phyloP scores from a whole-genome alignment of 2,797 vertebrate genomes.

The Neomorphus geoffroyi region DNA sequence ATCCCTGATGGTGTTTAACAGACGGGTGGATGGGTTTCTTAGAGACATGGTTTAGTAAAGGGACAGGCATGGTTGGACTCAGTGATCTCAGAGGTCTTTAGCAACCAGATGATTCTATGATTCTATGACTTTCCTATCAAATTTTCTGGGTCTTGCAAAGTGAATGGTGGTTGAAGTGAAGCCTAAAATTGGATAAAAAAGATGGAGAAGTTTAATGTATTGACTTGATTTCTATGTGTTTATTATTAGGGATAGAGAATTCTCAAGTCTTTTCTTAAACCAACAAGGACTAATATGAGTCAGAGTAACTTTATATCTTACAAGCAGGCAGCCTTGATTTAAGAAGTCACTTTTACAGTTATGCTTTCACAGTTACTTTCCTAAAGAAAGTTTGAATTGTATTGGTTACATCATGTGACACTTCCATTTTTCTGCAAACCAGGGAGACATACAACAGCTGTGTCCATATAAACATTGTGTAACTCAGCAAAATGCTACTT shows the following conservation, averaged over 20 bases:
- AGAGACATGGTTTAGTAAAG: too few relatives aligned
- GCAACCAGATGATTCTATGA: too few relatives aligned
- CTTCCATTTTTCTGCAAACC: neutral
- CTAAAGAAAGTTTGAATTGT: neutral
- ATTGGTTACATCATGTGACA: neutral
- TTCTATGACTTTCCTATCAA: neutral
- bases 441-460: neutral
- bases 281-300: neutral
- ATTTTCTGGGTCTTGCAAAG: neutral
- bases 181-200: neutral
- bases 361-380: neutral
- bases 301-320: neutral
- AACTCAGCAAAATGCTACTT: constrained; percentile 15
- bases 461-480: neutral
- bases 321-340: neutral
- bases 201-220: neutral
- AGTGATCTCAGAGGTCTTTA: too few relatives aligned
- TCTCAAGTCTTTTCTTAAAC: neutral
- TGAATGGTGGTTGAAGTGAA: neutral
- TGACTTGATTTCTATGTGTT: neutral
- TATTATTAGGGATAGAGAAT: neutral
- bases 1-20: too few relatives aligned
- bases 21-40: too few relatives aligned
- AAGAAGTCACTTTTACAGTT: neutral
- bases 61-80: too few relatives aligned